These are phyloP conservation scores for Dasysyrphus albostriatus DNA, from an alignment of 2,888 invertebrate species.

Conservation along the genomic window DNA sequence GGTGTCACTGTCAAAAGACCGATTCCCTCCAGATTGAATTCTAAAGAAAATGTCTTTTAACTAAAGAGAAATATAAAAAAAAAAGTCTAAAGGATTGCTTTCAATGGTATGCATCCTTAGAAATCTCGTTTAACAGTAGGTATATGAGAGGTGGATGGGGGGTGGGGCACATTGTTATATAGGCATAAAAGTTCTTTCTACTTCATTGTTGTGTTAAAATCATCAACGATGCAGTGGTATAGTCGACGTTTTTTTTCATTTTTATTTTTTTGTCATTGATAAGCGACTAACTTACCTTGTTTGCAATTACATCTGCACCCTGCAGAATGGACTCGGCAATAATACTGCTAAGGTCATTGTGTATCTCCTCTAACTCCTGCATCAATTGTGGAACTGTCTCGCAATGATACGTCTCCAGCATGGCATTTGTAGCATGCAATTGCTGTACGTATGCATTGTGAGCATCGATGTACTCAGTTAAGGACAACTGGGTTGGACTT, in stretches of 20 bases:
- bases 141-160: not conserved
- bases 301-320: conserved; percentile 92
- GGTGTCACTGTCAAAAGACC: conserved; percentile 15
- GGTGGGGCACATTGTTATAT: not conserved
- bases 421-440: conserved; percentile 95
- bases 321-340: conserved; percentile 95
- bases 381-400: conserved; percentile 93
- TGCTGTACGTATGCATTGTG: conserved; percentile 98
- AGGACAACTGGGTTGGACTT: conserved; percentile 88
- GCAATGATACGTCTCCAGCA: conserved; percentile 94
- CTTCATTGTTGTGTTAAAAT: conserved; percentile 29
- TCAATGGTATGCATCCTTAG: not conserved
- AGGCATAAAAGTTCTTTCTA: conserved; percentile 15
- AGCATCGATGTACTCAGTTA: conserved; percentile 93
- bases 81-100: not conserved
- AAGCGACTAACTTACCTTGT: conserved; percentile 87
- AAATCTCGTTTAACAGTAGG: not conserved
- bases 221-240: conserved; percentile 12
- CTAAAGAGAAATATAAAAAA: not conserved
- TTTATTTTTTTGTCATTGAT: not conserved
- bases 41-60: conserved; percentile 3
- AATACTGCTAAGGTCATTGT: conserved; percentile 94
- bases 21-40: not conserved
- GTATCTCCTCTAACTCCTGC: conserved; percentile 96
- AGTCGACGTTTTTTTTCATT: not conserved